phyloP scores from a whole-genome alignment of 2,113 vertebrate genomes.

The Misgurnus anguillicaudatus region DNA sequence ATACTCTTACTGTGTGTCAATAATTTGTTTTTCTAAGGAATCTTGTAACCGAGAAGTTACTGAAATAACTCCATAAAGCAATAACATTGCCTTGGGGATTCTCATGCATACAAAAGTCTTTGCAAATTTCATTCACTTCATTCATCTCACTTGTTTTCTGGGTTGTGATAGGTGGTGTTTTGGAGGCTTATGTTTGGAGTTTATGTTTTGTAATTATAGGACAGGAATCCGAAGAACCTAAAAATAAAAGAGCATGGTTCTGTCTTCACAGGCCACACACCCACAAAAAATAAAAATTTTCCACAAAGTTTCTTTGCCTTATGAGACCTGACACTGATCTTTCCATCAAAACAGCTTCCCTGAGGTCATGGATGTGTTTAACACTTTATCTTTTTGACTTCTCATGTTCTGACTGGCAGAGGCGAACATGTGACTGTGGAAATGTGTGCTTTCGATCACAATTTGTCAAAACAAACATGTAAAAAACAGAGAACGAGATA shows the following conservation, averaged over 20 bases:
- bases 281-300: slow-evolving; percentile 31
- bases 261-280: slow-evolving; percentile 35
- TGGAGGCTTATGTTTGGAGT: slow-evolving; percentile 31
- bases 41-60: no score
- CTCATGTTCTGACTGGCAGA: slow-evolving; percentile 62
- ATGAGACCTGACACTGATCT: slow-evolving; percentile 33
- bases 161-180: slow-evolving; percentile 30
- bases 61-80: not conserved
- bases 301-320: slow-evolving; percentile 27
- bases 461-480: slow-evolving; percentile 15
- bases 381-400: slow-evolving; percentile 42
- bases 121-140: not conserved
- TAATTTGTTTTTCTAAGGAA: no score
- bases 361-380: slow-evolving; percentile 48
- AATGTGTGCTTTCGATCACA: not conserved
- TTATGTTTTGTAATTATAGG: slow-evolving; percentile 49
- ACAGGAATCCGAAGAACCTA: slow-evolving; percentile 30
- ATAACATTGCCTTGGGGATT: not conserved
- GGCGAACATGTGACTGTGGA: slow-evolving; percentile 14
- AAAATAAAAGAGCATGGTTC: slow-evolving; percentile 10
- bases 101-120: not conserved
- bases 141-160: not conserved
- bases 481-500: slow-evolving; percentile 1
- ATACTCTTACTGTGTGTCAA: no score
- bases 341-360: not conserved